Percentiles rank a stretch among this genome's conserved stretches.
phyloP scores from a whole-genome alignment of 1,140 invertebrate species.

The Lerema accius region DNA sequence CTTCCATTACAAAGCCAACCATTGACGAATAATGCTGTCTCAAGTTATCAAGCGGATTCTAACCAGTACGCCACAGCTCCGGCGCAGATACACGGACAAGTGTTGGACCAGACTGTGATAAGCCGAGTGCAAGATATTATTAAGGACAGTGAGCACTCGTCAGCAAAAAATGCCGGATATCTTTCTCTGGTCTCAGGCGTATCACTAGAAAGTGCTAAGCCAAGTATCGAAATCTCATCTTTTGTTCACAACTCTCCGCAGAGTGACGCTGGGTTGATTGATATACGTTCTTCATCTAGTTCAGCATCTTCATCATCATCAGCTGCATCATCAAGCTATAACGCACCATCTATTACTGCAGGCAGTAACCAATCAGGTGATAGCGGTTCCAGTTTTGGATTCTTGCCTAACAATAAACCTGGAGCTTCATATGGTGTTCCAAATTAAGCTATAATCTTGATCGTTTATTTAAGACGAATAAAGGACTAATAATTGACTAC shows the following conservation, averaged over 20 bases:
- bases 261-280: slow-evolving; percentile 13
- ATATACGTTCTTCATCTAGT: slow-evolving; percentile 28
- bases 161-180: slow-evolving; percentile 63
- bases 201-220: slow-evolving; percentile 62
- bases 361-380: slow-evolving; percentile 22
- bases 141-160: slow-evolving; percentile 64
- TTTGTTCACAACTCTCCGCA: slow-evolving; percentile 62
- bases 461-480: background rate
- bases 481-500: background rate
- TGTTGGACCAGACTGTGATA: slow-evolving; percentile 65
- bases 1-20: slow-evolving; percentile 46
- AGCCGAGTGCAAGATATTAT: slow-evolving; percentile 63
- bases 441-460: slow-evolving; percentile 43
- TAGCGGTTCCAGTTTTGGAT: slow-evolving; percentile 32
- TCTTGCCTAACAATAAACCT: slow-evolving; percentile 45
- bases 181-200: slow-evolving; percentile 68
- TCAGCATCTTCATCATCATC: slow-evolving; percentile 37
- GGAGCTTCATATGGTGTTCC: slow-evolving; percentile 51
- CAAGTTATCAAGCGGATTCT: slow-evolving; percentile 61
- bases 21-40: slow-evolving; percentile 38
- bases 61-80: slow-evolving; percentile 54
- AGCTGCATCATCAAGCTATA: slow-evolving; percentile 39
- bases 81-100: slow-evolving; percentile 52
- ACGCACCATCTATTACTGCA: slow-evolving; percentile 34
- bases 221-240: slow-evolving; percentile 70